A percentile compares a stretch with the other conserved stretches of the same genome.
phyloP scores from a whole-genome alignment of 2,888 invertebrate species.

The Ferrisia virgata region DNA sequence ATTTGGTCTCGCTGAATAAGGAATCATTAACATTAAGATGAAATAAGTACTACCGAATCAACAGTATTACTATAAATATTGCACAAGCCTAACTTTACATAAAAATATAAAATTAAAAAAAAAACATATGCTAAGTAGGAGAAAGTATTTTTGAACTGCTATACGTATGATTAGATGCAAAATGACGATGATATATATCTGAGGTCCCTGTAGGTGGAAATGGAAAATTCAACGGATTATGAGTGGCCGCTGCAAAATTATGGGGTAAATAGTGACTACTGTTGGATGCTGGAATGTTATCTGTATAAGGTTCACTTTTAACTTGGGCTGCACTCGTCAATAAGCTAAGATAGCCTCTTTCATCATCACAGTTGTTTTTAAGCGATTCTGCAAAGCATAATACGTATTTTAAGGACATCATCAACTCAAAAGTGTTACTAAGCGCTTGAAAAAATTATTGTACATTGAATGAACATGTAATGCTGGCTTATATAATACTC shows the following conservation, averaged over 20 bases:
- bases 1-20: neutral
- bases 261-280: slow-evolving; percentile 32
- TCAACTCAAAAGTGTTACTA: neutral
- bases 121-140: neutral
- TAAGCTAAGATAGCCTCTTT: slow-evolving; percentile 28
- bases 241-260: slow-evolving; percentile 29
- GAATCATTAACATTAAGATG: neutral
- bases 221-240: slow-evolving; percentile 36
- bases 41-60: neutral
- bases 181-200: slow-evolving; percentile 38
- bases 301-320: slow-evolving; percentile 29
- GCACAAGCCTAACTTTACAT: neutral
- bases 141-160: slow-evolving; percentile 26
- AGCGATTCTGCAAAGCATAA: slow-evolving; percentile 24
- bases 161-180: slow-evolving; percentile 26
- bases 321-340: slow-evolving; percentile 13
- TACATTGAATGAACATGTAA: no score
- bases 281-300: neutral
- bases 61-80: neutral
- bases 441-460: no score
- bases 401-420: no score
- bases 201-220: slow-evolving; percentile 8
- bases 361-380: slow-evolving; percentile 31
- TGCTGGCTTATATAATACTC: no score
- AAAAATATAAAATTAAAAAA: neutral